A percentile compares a stretch with the other conserved stretches of the same genome.
Evolutionary conservation across 2,888 invertebrate genomes (phyloP).

Genomic region (Adelphocoris suturalis): DNA sequence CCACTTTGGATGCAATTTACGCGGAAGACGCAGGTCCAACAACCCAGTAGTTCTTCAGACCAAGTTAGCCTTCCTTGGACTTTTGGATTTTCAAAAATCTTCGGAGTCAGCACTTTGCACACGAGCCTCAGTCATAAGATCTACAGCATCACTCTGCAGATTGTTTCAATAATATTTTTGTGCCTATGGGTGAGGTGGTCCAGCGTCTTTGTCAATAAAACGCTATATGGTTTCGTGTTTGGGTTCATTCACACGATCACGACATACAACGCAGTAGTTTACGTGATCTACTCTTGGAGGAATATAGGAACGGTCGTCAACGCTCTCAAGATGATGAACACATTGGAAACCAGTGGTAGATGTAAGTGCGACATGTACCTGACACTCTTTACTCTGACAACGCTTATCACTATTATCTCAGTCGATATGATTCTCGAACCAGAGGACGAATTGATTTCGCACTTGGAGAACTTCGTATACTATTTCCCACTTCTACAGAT

Average conservation of each 20-base stretch:
- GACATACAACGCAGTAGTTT: not conserved
- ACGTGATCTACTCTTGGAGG: not conserved
- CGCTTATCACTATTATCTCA: not conserved
- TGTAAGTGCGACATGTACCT: not conserved
- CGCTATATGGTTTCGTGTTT: not conserved
- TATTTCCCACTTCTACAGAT: conserved; percentile 7
- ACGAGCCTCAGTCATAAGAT: not conserved
- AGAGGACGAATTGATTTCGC: not conserved
- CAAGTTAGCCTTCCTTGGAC: not conserved
- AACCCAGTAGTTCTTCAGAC: not conserved
- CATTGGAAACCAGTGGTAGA: not conserved
- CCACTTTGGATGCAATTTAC: not conserved
- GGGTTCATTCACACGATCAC: not conserved
- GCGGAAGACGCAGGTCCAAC: not conserved
- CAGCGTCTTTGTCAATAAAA: not conserved
- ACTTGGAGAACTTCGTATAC: conserved; percentile 15
- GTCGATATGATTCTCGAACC: not conserved
- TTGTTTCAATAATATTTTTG: not conserved
- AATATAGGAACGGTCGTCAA: not conserved
- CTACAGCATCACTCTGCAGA: not conserved
- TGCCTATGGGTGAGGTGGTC: not conserved
- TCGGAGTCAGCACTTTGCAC: conserved; percentile 3
- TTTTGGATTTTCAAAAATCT: not conserved
- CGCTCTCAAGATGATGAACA: not conserved
- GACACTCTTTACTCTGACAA: not conserved